These are phyloP conservation scores for Alcedo atthis DNA, from an alignment of 2,797 vertebrate species.

Conservation along the genomic window DNA sequence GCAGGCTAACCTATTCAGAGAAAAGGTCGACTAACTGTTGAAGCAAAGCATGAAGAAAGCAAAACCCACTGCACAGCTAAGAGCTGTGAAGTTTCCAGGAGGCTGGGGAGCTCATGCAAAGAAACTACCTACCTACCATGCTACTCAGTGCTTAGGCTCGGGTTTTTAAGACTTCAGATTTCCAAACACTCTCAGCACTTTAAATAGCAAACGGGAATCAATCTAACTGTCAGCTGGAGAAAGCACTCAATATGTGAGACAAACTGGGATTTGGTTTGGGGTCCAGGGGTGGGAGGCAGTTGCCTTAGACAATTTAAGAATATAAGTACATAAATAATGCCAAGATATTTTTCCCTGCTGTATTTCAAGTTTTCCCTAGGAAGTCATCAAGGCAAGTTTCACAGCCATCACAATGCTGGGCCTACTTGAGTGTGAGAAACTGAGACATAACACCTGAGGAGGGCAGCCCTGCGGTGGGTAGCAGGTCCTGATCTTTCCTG, in stretches of 20 bases:
- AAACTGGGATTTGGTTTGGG: not conserved
- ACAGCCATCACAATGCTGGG: not conserved
- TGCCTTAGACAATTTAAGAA: slow-evolving; percentile 12
- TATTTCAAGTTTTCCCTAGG: not conserved
- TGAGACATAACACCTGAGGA: not conserved
- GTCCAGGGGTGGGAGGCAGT: not conserved
- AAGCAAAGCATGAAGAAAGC: slow-evolving; percentile 5
- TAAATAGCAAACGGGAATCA: slow-evolving; percentile 6
- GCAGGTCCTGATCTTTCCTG: not conserved
- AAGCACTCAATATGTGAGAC: not conserved
- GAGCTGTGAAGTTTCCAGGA: slow-evolving; percentile 19
- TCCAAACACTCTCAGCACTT: not conserved
- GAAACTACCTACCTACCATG: not conserved
- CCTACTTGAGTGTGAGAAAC: not conserved
- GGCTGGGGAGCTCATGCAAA: not conserved
- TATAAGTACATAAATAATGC: slow-evolving; percentile 15
- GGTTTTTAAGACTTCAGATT: not conserved
- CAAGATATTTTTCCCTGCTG: not conserved
- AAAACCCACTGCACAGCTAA: not conserved
- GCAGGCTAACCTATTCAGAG: slow-evolving; percentile 33
- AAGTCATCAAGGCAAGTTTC: not conserved
- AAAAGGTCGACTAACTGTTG: not conserved
- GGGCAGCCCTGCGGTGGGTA: not conserved
- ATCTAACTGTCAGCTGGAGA: slow-evolving; percentile 20
- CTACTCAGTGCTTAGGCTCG: rapidly evolving